These are phyloP conservation scores for Trachymyrmex cornetzi DNA, from an alignment of 1,140 invertebrate genomes.

Conservation along the genomic window DNA sequence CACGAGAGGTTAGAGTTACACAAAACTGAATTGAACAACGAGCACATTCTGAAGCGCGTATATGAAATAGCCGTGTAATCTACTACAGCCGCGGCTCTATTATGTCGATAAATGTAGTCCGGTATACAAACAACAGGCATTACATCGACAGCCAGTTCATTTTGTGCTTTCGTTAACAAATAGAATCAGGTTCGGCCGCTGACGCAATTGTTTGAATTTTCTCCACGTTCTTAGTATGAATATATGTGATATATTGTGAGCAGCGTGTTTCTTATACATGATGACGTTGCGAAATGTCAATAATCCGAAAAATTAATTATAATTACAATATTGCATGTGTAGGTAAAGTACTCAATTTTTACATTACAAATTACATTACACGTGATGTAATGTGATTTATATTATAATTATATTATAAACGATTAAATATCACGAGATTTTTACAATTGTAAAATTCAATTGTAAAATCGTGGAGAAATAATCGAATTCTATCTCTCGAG, in stretches of 20 bases:
- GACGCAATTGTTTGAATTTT: conserved; percentile 43
- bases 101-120: conserved; percentile 52
- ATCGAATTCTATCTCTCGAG: neutral
- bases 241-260: neutral
- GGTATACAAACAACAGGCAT: conserved; percentile 48
- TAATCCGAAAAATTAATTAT: neutral
- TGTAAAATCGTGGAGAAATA: neutral
- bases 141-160: conserved; percentile 59
- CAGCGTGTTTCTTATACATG: neutral
- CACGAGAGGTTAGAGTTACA: conserved; percentile 59
- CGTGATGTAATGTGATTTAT: too few relatives aligned
- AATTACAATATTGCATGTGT: neutral
- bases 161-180: conserved; percentile 63
- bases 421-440: too few relatives aligned
- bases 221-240: neutral
- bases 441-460: neutral
- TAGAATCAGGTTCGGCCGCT: conserved; percentile 42
- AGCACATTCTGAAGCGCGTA: conserved; percentile 53
- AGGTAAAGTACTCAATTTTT: neutral
- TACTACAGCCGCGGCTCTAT: conserved; percentile 43
- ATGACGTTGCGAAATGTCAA: neutral
- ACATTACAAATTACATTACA: neutral
- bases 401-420: too few relatives aligned
- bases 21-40: conserved; percentile 67
- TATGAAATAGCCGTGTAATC: conserved; percentile 62